These are phyloP conservation scores for Lytechinus variegatus DNA, from an alignment of 35 echinoderm and acorn worm species.

Conservation along the genomic window DNA sequence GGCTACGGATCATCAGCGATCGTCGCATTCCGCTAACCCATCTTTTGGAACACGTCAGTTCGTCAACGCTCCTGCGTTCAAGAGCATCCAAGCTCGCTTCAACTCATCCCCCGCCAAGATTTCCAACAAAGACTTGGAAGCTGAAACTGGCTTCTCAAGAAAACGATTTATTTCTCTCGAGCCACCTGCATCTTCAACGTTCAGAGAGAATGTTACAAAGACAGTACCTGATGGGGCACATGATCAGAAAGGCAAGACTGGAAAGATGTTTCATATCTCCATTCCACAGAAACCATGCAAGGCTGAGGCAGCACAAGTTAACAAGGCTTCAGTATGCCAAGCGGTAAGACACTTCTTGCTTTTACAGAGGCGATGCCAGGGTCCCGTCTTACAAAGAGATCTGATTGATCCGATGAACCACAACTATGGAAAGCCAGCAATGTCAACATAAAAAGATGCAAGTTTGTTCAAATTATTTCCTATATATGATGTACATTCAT, in stretches of 20 bases:
- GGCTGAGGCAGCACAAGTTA: neutral
- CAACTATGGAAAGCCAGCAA: too few species aligned
- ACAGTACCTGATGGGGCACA: neutral
- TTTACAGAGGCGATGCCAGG: too few species aligned
- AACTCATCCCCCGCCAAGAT: slow-evolving; percentile 24
- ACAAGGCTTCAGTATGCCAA: slow-evolving; percentile 38
- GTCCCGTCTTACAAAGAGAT: too few species aligned
- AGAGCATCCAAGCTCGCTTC: neutral
- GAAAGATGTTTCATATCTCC: slow-evolving; percentile 27
- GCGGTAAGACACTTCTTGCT: slow-evolving; percentile 51
- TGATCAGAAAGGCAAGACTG: neutral
- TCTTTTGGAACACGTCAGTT: neutral
- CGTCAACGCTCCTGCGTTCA: slow-evolving; percentile 36
- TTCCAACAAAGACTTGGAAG: neutral
- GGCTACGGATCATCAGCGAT: neutral
- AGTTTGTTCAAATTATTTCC: too few species aligned
- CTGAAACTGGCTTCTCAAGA: neutral
- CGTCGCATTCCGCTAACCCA: neutral
- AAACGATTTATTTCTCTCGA: slow-evolving; percentile 15
- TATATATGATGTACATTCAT: too few species aligned
- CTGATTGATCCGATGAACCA: too few species aligned
- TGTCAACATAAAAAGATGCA: too few species aligned
- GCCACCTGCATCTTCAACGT: neutral
- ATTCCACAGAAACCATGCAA: slow-evolving; percentile 39
- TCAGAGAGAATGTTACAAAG: neutral